Evolutionary conservation across 2,113 vertebrate species (phyloP).

Genomic region (Cettia cetti): DNA sequence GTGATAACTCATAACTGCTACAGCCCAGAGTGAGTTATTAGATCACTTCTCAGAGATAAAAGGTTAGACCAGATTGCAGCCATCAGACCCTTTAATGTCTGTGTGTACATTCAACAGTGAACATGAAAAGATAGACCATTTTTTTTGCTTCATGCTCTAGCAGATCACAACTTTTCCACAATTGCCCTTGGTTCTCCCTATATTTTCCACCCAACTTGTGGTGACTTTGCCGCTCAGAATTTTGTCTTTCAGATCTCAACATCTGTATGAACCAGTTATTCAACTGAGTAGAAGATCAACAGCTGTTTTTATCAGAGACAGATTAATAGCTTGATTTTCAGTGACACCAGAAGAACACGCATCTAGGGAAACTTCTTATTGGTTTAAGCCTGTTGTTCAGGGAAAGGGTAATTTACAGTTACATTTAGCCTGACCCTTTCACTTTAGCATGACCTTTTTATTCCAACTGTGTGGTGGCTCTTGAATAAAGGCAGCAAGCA

Average conservation of each 20-base stretch:
- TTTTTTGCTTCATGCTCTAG: slow-evolving; percentile 12
- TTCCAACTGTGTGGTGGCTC: background rate
- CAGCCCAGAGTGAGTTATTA: slow-evolving; percentile 52
- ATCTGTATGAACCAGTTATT: slow-evolving; percentile 24
- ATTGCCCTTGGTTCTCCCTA: background rate
- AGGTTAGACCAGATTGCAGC: slow-evolving; percentile 53
- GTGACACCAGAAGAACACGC: background rate
- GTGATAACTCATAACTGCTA: background rate
- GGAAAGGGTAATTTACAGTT: background rate
- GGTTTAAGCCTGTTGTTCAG: background rate
- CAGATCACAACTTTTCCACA: background rate
- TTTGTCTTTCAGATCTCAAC: background rate
- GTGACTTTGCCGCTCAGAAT: background rate
- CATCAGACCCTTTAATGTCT: slow-evolving; percentile 39
- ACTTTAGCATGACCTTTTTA: background rate
- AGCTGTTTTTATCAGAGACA: background rate
- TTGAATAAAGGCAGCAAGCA: background rate
- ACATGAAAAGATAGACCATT: background rate
- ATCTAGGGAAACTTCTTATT: background rate
- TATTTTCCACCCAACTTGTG: background rate
- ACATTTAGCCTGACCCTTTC: background rate
- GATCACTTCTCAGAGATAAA: slow-evolving; percentile 51
- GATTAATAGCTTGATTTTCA: slow-evolving; percentile 3
- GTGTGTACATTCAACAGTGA: background rate
- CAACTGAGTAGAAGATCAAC: slow-evolving; percentile 31